A percentile compares a stretch with the other conserved stretches of the same genome.
Conservation (phyloP, 1,140 invertebrate species). For the Nixonia krombeini region DNA sequence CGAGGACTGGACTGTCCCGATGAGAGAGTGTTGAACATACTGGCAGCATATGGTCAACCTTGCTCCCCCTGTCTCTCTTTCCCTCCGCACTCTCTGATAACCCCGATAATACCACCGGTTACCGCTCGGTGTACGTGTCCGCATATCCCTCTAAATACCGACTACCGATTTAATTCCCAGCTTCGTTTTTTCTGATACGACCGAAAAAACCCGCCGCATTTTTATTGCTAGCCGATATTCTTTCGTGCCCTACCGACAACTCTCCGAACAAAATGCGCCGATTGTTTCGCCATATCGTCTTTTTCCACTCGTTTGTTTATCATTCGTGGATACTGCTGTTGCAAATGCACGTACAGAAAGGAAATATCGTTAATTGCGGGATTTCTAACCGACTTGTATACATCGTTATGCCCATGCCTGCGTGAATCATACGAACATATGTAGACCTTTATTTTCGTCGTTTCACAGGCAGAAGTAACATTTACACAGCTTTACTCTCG, state of each 20-base stretch:
- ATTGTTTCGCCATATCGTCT: background rate
- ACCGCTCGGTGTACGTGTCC: constrained; percentile 39
- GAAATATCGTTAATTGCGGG: too few species aligned
- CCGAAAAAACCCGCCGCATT: constrained; percentile 33
- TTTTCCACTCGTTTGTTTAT: background rate
- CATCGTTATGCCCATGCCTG: too few species aligned
- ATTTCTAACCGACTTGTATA: too few species aligned
- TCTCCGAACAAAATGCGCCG: background rate
- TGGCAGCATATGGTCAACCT: constrained; percentile 63
- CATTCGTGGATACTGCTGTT: too few species aligned
- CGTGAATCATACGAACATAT: too few species aligned
- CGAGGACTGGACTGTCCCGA: constrained; percentile 51
- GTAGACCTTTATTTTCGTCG: too few species aligned
- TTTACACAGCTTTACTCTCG: too few species aligned
- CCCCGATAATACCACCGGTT: constrained; percentile 62
- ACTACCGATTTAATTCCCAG: constrained; percentile 47
- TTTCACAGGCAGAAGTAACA: too few species aligned
- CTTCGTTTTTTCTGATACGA: constrained; percentile 37
- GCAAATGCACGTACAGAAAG: too few species aligned
- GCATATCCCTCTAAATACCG: constrained; percentile 53
- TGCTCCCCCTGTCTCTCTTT: constrained; percentile 37
- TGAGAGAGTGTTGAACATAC: constrained; percentile 64
- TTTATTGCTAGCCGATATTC: constrained; percentile 27
- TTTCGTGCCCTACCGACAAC: constrained; percentile 9
- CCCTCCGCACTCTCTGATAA: constrained; percentile 48